Evolutionary conservation across 2,797 vertebrate genomes (phyloP), one percentile per base, ranked within the genome.

Genomic region (Cygnus olor): DNA sequence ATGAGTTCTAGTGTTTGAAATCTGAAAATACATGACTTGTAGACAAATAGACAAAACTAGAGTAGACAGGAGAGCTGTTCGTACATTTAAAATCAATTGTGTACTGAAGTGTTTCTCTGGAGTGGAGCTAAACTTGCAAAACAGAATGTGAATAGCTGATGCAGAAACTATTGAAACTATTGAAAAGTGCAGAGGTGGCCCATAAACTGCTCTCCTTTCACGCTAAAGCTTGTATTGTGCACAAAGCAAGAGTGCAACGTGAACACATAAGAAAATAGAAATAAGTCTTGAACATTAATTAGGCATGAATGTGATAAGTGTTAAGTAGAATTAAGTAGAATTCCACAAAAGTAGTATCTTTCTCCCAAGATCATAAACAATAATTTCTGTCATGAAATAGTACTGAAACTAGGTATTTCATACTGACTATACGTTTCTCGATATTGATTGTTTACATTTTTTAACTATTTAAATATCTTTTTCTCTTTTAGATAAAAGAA

Each of bases 401-500:
- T 72, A 54, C 49, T 76, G 36, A 88, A 91, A 51, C 32, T 16
- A 56, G 32, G 9, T 76, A 16, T 72, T 84, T 83, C 34, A 32
- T 42, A 12, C 24, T 44, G 7, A 61, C 24, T 58, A 2, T n/a
- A 54, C 4, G 14, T 54, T 86, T 65, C 36, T 71, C 57, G 19
- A 6, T 85, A 30, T 7, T 40, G 20, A 12, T 10, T 1, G 2
- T 58, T 47, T 83, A n/a, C 51, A 25, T 92, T 44, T 95, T 95
- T 13, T 71, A 51, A 61, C 54, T 85, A 17, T 49, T 44, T 1
- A 27, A 9, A 14, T 93, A 7, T 11, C 28, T 89, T 92, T 93
- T 40, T 94, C 70, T 88, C 74, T 93, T 96, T 90, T 89, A 98
- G 98, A 97, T 98, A 91, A 97, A 97, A 94, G 98, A 98, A 57